These are phyloP conservation scores for Diarsia dahlii DNA, from an alignment of 2,888 invertebrate species.

Conservation along the genomic window DNA sequence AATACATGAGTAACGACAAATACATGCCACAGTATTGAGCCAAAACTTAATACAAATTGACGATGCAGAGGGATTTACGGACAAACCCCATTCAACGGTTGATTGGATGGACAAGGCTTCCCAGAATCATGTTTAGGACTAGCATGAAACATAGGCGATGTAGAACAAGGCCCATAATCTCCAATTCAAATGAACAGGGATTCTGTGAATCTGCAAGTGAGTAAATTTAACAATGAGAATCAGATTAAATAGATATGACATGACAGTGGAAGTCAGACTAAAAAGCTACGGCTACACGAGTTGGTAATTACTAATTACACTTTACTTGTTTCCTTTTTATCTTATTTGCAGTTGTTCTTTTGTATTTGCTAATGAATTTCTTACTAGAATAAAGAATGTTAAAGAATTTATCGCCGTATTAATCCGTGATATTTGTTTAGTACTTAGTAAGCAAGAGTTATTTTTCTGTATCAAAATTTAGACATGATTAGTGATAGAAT, in stretches of 20 bases:
- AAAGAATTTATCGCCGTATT: background rate
- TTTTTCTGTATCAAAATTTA: background rate
- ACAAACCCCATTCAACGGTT: slow-evolving; percentile 11
- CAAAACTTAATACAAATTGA: slow-evolving; percentile 7
- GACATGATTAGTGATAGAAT: background rate
- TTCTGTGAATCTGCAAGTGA: slow-evolving; percentile 1
- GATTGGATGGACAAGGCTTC: background rate
- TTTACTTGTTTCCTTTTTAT: slow-evolving; percentile 10
- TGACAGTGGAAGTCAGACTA: slow-evolving; percentile 16
- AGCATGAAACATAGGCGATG: background rate
- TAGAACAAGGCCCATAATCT: background rate
- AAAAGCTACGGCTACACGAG: background rate
- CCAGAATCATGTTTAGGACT: background rate
- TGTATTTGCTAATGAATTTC: slow-evolving; percentile 6
- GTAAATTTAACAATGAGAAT: slow-evolving; percentile 14
- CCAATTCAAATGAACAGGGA: background rate
- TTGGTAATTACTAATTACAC: slow-evolving; percentile 15
- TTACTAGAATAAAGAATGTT: background rate
- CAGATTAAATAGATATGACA: slow-evolving; percentile 25
- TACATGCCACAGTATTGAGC: slow-evolving; percentile 9
- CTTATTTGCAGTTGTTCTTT: slow-evolving; percentile 26
- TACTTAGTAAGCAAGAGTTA: background rate
- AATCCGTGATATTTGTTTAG: background rate
- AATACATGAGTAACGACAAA: background rate
- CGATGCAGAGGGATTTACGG: slow-evolving; percentile 17